phyloP scores from a whole-genome alignment of 2,797 vertebrate species.

The Nannoperca obscura region DNA sequence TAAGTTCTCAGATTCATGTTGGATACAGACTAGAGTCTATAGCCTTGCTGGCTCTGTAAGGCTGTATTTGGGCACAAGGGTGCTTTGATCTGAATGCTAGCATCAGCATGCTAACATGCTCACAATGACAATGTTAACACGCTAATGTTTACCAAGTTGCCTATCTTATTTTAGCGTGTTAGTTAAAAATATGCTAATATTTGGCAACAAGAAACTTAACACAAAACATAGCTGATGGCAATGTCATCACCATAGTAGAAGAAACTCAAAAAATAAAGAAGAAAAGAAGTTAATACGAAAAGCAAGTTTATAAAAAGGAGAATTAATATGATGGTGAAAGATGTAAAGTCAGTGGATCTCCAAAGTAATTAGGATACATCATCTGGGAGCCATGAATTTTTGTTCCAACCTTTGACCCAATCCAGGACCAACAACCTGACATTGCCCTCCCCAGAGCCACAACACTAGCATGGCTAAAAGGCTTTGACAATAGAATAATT shows the following conservation, averaged over 20 bases:
- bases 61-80: too few species aligned
- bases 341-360: background rate
- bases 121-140: background rate
- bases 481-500: background rate
- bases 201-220: background rate
- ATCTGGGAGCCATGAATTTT: background rate
- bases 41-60: background rate
- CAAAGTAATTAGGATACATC: background rate
- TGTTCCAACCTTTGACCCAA: background rate
- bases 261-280: too few species aligned
- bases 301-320: too few species aligned
- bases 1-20: background rate
- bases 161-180: background rate
- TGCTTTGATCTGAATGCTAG: background rate
- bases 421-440: background rate
- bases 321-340: background rate
- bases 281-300: too few species aligned
- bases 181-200: background rate
- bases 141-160: background rate
- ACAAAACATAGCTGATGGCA: background rate
- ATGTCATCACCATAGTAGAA: too few species aligned
- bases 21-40: background rate
- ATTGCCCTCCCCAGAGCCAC: too few species aligned
- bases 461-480: background rate
- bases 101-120: background rate